Percentiles rank a stretch among this genome's conserved stretches.
Evolutionary conservation across 2,113 vertebrate genomes (phyloP).

Genomic region (Pitta sordida): DNA sequence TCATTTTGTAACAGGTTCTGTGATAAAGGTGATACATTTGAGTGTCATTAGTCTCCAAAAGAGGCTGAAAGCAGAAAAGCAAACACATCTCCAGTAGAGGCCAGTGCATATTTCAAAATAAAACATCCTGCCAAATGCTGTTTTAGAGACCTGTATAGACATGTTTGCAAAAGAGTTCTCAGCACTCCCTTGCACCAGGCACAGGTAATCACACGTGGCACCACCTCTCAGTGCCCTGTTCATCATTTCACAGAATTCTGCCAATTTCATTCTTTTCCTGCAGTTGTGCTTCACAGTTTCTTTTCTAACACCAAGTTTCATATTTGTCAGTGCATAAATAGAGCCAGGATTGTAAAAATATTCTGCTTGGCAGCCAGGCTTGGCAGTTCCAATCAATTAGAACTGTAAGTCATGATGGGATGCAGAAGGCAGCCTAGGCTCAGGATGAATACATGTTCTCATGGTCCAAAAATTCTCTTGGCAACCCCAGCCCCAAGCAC

Average conservation of each 20-base stretch:
- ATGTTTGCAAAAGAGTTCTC: background rate
- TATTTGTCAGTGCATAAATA: conserved; percentile 52
- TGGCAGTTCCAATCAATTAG: conserved; percentile 64
- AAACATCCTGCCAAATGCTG: background rate
- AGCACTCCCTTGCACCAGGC: fast-evolving
- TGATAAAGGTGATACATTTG: background rate
- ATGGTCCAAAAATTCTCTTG: conserved; percentile 58
- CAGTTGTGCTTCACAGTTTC: background rate
- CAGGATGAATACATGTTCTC: conserved; percentile 14
- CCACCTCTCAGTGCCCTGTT: background rate
- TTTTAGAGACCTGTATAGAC: background rate
- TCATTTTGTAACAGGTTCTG: background rate
- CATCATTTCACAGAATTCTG: background rate
- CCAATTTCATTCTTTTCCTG: background rate
- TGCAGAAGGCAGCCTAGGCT: conserved; percentile 1
- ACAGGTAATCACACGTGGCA: background rate
- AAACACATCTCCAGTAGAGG: background rate
- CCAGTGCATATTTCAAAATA: background rate
- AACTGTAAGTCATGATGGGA: conserved; percentile 45
- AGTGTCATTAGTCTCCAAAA: background rate
- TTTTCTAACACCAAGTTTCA: conserved; percentile 1
- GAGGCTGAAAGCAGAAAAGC: background rate
- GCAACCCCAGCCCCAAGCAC: background rate
- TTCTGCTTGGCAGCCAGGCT: conserved; percentile 51
- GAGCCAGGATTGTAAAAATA: conserved; percentile 50